Percentiles rank a stretch among this genome's conserved stretches.
phyloP scores from a whole-genome alignment of 2,888 invertebrate species.

The Eristalinus sepulchralis region DNA sequence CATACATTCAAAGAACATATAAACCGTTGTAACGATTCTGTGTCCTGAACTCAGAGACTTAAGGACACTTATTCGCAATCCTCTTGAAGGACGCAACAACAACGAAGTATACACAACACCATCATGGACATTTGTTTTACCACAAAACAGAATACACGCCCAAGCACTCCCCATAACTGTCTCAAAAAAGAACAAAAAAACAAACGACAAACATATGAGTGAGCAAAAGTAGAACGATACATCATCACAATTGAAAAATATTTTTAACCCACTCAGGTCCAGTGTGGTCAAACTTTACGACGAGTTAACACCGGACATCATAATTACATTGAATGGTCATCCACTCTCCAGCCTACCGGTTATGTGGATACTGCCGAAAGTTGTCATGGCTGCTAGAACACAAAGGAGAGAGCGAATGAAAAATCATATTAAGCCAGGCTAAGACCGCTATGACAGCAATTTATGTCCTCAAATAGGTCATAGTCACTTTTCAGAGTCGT shows the following conservation, averaged over 20 bases:
- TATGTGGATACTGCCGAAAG: slow-evolving; percentile 8
- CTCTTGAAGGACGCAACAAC: too few relatives aligned
- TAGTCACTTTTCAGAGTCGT: slow-evolving; percentile 25
- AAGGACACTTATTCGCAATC: too few relatives aligned
- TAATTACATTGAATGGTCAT: slow-evolving; percentile 16
- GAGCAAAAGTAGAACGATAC: neutral
- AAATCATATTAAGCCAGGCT: slow-evolving; percentile 10
- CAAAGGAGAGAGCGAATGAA: neutral
- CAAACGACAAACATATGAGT: neutral
- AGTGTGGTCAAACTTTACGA: neutral
- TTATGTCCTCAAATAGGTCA: slow-evolving; percentile 30
- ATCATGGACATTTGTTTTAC: too few relatives aligned
- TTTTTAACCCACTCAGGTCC: neutral
- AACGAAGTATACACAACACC: too few relatives aligned
- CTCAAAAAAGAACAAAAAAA: too few relatives aligned
- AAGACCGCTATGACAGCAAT: neutral
- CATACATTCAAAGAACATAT: too few relatives aligned
- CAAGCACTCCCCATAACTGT: too few relatives aligned
- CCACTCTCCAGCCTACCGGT: neutral
- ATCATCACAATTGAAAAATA: neutral
- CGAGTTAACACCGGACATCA: slow-evolving; percentile 2
- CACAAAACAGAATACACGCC: too few relatives aligned
- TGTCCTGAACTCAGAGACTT: too few relatives aligned
- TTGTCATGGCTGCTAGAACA: neutral
- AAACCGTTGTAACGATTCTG: too few relatives aligned